Conservation (phyloP, 1,140 invertebrate species). For the Drosophila lacertosa region DNA sequence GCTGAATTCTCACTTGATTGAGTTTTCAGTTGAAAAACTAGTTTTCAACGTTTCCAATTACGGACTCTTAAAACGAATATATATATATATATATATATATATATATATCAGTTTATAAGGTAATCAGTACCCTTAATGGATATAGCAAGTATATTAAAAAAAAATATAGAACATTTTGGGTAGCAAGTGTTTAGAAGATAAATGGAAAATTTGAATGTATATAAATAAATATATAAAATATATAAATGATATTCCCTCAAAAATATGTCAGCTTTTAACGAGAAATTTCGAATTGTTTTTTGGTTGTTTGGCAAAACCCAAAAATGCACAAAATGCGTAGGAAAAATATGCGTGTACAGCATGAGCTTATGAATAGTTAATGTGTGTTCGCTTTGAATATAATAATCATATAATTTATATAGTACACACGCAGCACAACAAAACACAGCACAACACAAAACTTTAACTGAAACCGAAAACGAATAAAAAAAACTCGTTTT, state of each 20-base stretch:
- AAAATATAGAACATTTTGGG: no score
- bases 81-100: no score
- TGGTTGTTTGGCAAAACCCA: constrained; percentile 30
- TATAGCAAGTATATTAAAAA: neutral
- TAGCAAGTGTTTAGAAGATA: neutral
- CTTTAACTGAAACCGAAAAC: constrained; percentile 13
- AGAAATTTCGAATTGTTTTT: constrained; percentile 8
- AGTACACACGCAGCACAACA: constrained; percentile 63
- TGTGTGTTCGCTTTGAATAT: constrained; percentile 31
- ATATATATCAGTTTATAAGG: no score
- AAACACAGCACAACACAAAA: constrained; percentile 29
- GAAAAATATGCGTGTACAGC: constrained; percentile 5
- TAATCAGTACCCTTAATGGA: neutral
- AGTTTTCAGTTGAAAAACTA: constrained; percentile 49
- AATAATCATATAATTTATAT: constrained; percentile 56
- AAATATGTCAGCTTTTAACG: constrained; percentile 12
- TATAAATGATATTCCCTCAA: no score
- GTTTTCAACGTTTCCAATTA: constrained; percentile 35
- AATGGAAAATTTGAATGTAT: no score
- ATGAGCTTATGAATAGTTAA: constrained; percentile 60
- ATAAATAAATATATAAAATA: neutral
- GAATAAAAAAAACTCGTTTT: constrained; percentile 67
- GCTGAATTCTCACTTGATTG: constrained; percentile 61
- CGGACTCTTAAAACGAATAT: no score
- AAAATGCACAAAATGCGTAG: constrained; percentile 22